A percentile compares a stretch with the other conserved stretches of the same genome.
Evolutionary conservation across 2,888 invertebrate genomes (phyloP).

Genomic region (Helicoverpa assulta): DNA sequence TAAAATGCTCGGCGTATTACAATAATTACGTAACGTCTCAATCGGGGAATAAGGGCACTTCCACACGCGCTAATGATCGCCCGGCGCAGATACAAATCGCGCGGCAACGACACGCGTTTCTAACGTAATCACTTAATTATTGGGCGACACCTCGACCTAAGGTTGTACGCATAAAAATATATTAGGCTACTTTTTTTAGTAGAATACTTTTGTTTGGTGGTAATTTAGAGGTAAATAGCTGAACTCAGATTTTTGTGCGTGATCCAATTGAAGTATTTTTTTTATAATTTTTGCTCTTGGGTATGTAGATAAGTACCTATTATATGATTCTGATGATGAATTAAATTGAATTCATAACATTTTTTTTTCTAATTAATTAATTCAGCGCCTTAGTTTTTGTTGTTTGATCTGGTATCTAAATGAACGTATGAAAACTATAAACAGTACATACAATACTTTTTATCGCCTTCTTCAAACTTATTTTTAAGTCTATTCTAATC

Average conservation of each 20-base stretch:
- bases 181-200: background rate
- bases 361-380: no score
- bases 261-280: background rate
- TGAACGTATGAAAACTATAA: no score
- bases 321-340: no score
- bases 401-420: no score
- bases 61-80: slow-evolving; percentile 77
- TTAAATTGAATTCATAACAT: no score
- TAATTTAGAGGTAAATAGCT: background rate
- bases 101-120: slow-evolving; percentile 83
- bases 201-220: background rate
- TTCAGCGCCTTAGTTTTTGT: no score
- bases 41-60: slow-evolving; percentile 64
- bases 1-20: slow-evolving; percentile 45
- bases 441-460: no score
- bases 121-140: slow-evolving; percentile 90
- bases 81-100: slow-evolving; percentile 87
- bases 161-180: slow-evolving; percentile 67
- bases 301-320: no score
- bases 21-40: slow-evolving; percentile 59
- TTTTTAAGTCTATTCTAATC: no score
- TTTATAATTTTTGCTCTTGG: no score
- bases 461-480: no score
- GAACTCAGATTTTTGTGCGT: background rate
- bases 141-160: slow-evolving; percentile 84